Evolutionary conservation across 2,888 invertebrate genomes (phyloP).

Genomic region (Perizoma flavofasciatum): DNA sequence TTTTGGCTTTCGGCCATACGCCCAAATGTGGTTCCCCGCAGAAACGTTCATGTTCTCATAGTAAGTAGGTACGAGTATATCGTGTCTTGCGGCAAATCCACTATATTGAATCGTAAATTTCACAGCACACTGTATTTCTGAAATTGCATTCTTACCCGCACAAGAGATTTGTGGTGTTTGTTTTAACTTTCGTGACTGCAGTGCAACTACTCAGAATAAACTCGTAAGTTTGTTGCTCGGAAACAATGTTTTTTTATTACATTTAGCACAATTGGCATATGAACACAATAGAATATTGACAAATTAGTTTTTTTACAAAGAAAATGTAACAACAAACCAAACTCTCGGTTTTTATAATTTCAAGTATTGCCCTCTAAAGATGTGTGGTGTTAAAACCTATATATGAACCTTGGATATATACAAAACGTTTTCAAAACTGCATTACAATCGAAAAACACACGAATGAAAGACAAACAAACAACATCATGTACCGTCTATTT

Average conservation of each 20-base stretch:
- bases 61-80: conserved; percentile 20
- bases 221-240: conserved; percentile 3
- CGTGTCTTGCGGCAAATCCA: conserved; percentile 22
- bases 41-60: conserved; percentile 41
- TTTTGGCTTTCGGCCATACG: conserved; percentile 56
- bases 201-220: conserved; percentile 24
- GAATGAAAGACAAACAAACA: too few species aligned
- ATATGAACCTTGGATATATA: too few species aligned
- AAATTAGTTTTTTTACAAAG: too few species aligned
- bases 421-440: too few species aligned
- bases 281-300: too few species aligned
- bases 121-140: conserved; percentile 34
- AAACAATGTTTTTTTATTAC: conserved; percentile 12
- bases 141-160: conserved; percentile 39
- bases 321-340: too few species aligned
- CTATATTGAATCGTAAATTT: conserved; percentile 45
- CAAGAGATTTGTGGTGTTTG: conserved; percentile 37
- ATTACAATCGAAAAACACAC: too few species aligned
- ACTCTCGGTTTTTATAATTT: too few species aligned
- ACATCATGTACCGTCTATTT: not conserved
- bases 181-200: conserved; percentile 33
- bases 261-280: not conserved
- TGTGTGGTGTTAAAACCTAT: too few species aligned
- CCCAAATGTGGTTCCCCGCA: conserved; percentile 41
- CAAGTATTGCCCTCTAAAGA: too few species aligned